Conservation (phyloP, 2,888 invertebrate genomes). For the Chrysolina americana region DNA sequence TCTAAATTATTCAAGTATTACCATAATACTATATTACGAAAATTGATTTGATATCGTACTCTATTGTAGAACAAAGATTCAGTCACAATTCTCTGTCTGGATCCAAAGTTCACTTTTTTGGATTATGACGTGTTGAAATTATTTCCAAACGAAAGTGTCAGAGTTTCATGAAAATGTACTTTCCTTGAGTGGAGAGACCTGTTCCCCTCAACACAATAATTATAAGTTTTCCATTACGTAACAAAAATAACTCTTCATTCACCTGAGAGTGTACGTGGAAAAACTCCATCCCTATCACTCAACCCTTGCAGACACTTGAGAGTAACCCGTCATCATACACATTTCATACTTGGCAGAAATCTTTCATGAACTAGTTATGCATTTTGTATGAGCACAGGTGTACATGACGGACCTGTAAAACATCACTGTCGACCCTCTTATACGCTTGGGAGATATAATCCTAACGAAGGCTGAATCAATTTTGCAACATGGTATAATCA, state of each 20-base stretch:
- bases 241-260: neutral
- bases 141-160: too few species aligned
- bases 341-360: neutral
- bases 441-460: neutral
- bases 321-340: neutral
- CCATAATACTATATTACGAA: too few species aligned
- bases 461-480: neutral
- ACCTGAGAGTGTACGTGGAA: constrained; percentile 2
- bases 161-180: neutral
- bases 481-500: neutral
- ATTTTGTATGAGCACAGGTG: neutral
- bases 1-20: too few species aligned
- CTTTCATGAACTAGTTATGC: neutral
- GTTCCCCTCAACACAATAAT: neutral
- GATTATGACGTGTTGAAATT: too few species aligned
- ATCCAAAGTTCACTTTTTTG: neutral
- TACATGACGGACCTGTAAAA: neutral
- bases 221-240: neutral
- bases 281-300: neutral
- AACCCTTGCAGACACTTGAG: neutral
- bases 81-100: too few species aligned
- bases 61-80: too few species aligned
- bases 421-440: neutral
- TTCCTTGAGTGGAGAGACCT: neutral
- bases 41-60: too few species aligned